phyloP scores from a whole-genome alignment of 2,888 invertebrate species.

The Ischnura elegans region DNA sequence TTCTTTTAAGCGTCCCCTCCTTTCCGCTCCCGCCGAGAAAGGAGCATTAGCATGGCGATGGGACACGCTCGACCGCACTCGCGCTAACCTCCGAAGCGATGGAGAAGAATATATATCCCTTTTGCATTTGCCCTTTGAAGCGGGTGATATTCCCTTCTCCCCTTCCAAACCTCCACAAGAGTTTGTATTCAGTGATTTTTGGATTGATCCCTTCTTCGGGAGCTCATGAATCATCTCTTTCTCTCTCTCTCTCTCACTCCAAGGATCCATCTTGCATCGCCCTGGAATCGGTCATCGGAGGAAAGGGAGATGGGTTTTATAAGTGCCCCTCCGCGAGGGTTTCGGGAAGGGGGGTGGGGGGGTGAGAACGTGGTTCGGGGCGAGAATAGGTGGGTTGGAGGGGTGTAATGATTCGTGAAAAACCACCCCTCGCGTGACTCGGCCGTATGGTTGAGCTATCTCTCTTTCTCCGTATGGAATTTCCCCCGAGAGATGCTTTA shows the following conservation, averaged over 20 bases:
- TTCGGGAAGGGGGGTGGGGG: neutral
- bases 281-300: slow-evolving; percentile 6
- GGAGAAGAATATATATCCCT: neutral
- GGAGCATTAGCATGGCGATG: slow-evolving; percentile 6
- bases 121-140: slow-evolving; percentile 22
- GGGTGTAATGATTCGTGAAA: slow-evolving; percentile 16
- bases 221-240: slow-evolving; percentile 17
- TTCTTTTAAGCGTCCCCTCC: neutral
- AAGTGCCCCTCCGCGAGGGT: too few species aligned
- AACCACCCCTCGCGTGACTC: slow-evolving; percentile 58
- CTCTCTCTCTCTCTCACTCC: neutral
- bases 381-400: neutral
- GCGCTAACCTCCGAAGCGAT: neutral
- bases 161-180: neutral
- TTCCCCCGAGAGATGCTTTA: slow-evolving; percentile 36
- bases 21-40: neutral
- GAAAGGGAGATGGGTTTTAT: neutral
- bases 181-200: slow-evolving; percentile 54
- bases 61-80: neutral
- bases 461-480: slow-evolving; percentile 1
- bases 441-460: neutral
- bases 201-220: slow-evolving; percentile 47
- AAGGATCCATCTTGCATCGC: neutral
- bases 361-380: neutral
- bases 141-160: neutral